Base-by-base conservation (phyloP, 2,113 vertebrate species). In the Neoarius graeffei region DNA sequence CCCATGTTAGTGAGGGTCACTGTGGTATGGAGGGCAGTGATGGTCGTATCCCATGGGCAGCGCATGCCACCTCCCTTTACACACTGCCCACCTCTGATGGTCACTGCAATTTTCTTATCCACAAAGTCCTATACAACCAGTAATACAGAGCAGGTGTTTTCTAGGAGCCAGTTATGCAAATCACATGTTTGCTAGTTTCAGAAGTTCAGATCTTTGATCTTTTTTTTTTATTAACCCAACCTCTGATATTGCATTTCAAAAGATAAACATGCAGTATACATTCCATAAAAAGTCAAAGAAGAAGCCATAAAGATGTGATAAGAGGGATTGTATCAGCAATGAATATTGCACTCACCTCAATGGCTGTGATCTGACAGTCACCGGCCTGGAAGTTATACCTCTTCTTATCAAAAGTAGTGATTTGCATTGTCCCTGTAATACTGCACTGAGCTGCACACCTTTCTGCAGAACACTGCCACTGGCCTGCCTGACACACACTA, bases 361-460 rank as follows among this genome's bases (percentile, higher is more conserved):
- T 94, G 77, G 95, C 94, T 15, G 74, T 93, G 88, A 97, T 96
- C 8, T 91, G 85, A 81, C 97, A 97, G 79, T 94, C 92, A 64
- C 85, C 0, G 0, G 96, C 93, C 0, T 87, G 92, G 42, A 97
- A 94, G 2, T 94, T 95, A 90, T 96, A 99, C 89, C 94, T 94
- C 89, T 94, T 97, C 90, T 93, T 93, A 87, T 98, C 97, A 15
- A 98, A 98, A 42, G 97, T 98, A 90, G 94, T 74, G 62, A 96
- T 95, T 88, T 98, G 97, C 3, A 94, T 91, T 0, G 94, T 94
- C 0, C 95, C 96, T 6, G 97, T 93, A 85, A 99, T 90, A 0
- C 85, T 81, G 56, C 97, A 97, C 91, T 97, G 95, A 0, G 95
- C 95, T 0, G 96, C 94, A 23, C 97, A 98, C 6, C 71, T 95